These are phyloP conservation scores for Spatulosminthurus flaviceps DNA, from an alignment of 2,888 invertebrate species.

Conservation along the genomic window DNA sequence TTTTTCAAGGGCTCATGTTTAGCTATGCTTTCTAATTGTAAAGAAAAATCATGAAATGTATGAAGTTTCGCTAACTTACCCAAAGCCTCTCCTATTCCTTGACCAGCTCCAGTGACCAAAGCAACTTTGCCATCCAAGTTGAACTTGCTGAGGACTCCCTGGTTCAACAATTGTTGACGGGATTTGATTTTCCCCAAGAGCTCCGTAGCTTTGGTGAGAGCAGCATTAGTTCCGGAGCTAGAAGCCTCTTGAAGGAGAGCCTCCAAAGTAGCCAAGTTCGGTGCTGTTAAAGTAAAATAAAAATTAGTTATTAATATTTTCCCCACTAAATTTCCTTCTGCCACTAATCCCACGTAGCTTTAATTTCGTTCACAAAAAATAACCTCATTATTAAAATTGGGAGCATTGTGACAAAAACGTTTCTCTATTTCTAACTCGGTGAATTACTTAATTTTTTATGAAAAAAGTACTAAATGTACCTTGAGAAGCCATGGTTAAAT, in stretches of 20 bases:
- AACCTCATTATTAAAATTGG: no score
- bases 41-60: no score
- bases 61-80: conserved; percentile 29
- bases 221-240: conserved; percentile 47
- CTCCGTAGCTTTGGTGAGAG: conserved; percentile 53
- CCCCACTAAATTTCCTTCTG: no score
- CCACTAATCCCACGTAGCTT: no score
- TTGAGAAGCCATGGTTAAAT: conserved; percentile 2
- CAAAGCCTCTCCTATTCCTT: conserved; percentile 48
- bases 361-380: no score
- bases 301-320: neutral
- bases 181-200: conserved; percentile 49
- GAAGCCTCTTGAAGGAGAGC: conserved; percentile 54
- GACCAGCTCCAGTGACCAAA: conserved; percentile 59
- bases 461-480: no score
- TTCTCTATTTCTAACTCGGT: no score
- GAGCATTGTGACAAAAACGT: no score
- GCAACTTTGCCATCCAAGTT: conserved; percentile 62
- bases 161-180: conserved; percentile 33
- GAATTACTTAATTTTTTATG: no score
- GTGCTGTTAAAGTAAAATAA: neutral
- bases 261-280: conserved; percentile 49
- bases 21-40: no score
- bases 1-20: no score
- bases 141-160: conserved; percentile 61